These are phyloP conservation scores for Apis laboriosa DNA, from an alignment of 1,140 invertebrate species.

Conservation along the genomic window DNA sequence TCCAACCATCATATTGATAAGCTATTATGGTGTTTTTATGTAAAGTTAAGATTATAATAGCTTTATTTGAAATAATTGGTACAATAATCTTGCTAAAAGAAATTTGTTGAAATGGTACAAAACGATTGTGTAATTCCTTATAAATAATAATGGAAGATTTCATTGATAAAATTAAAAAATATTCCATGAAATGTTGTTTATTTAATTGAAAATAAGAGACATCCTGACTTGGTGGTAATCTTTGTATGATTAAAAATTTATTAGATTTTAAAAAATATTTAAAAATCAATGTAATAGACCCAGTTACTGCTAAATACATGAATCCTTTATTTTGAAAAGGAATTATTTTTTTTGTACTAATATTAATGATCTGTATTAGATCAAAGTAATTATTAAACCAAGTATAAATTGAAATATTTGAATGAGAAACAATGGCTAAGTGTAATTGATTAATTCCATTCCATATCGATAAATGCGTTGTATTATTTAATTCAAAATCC, in stretches of 20 bases:
- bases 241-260: conserved; percentile 58
- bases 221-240: conserved; percentile 42
- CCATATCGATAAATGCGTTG: conserved; percentile 51
- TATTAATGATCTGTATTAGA: conserved; percentile 71
- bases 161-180: conserved; percentile 55
- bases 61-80: conserved; percentile 35
- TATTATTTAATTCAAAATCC: conserved; percentile 40
- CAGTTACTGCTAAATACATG: conserved; percentile 46
- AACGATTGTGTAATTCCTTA: conserved; percentile 72
- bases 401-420: conserved; percentile 72
- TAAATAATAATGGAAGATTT: conserved; percentile 69
- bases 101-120: conserved; percentile 78
- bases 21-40: conserved; percentile 44
- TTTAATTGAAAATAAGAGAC: conserved; percentile 42
- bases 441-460: conserved; percentile 59
- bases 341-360: conserved; percentile 42
- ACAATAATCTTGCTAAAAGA: conserved; percentile 22
- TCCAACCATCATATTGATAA: conserved; percentile 80
- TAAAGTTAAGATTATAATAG: conserved; percentile 50
- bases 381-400: conserved; percentile 82
- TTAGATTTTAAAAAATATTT: conserved; percentile 43
- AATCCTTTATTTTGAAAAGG: conserved; percentile 57
- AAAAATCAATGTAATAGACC: conserved; percentile 38
- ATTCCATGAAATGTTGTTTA: conserved; percentile 53
- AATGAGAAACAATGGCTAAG: conserved; percentile 48